These are phyloP conservation scores for Desoria tigrina DNA, from an alignment of 2,888 invertebrate species.

Conservation along the genomic window DNA sequence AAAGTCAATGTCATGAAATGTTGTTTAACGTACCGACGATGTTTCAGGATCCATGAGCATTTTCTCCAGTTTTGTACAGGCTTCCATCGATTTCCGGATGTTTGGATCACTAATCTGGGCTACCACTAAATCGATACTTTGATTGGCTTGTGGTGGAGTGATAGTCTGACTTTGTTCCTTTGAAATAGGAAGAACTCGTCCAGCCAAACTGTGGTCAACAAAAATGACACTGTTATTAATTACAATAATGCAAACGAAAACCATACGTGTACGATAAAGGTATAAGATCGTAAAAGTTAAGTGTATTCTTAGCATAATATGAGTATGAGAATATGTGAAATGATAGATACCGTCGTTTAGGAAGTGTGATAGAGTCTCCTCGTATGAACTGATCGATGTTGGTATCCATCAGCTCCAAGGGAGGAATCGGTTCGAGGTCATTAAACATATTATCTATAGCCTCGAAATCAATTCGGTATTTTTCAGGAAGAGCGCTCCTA, in stretches of 20 bases:
- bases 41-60: constrained; percentile 60
- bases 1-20: too few species aligned
- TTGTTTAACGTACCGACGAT: constrained; percentile 29
- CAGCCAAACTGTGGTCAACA: too few species aligned
- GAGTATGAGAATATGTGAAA: constrained; percentile 1
- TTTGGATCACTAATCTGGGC: constrained; percentile 68
- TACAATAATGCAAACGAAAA: too few species aligned
- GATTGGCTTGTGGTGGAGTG: constrained; percentile 36
- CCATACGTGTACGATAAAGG: too few species aligned
- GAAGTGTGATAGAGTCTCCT: constrained; percentile 33
- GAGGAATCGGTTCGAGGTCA: constrained; percentile 45
- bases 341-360: constrained; percentile 30
- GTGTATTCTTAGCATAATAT: not conserved
- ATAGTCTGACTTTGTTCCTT: constrained; percentile 1
- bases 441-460: constrained; percentile 49
- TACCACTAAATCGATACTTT: constrained; percentile 60
- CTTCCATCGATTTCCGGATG: constrained; percentile 65
- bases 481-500: constrained; percentile 38
- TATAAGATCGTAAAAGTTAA: not conserved
- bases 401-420: constrained; percentile 48
- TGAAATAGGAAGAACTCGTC: too few species aligned
- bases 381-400: constrained; percentile 39
- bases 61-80: constrained; percentile 71
- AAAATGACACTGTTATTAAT: too few species aligned
- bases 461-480: constrained; percentile 51